Percentiles rank a stretch among this genome's conserved stretches.
These are phyloP conservation scores for Poeciliopsis occidentalis DNA, from an alignment of 2,113 vertebrate genomes.

Conservation along the genomic window DNA sequence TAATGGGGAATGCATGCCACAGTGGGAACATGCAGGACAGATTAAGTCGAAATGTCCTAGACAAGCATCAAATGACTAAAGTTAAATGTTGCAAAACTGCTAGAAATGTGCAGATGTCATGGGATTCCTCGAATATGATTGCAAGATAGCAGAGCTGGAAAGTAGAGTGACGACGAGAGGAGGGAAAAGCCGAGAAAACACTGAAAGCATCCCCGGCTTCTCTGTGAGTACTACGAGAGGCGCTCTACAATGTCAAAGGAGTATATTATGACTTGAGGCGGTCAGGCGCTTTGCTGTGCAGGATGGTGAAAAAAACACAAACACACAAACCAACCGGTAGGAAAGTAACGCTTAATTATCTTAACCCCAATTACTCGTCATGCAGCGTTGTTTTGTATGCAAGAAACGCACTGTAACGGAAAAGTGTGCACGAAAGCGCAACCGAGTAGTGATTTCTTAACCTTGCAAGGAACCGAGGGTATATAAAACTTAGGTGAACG, in stretches of 20 bases:
- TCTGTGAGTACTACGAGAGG: conserved; percentile 65
- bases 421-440: conserved; percentile 20
- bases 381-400: conserved; percentile 29
- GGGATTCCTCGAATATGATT: conserved; percentile 31
- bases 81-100: conserved; percentile 10
- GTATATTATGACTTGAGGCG: conserved; percentile 67
- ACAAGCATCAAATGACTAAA: background rate
- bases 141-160: conserved; percentile 46
- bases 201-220: conserved; percentile 42
- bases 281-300: conserved; percentile 47
- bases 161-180: conserved; percentile 40
- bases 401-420: conserved; percentile 31
- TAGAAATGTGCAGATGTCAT: conserved; percentile 38
- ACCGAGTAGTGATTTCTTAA: conserved; percentile 4
- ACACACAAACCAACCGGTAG: too few species aligned
- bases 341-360: conserved; percentile 41
- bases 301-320: too few species aligned
- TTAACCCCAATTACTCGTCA: conserved; percentile 16
- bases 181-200: conserved; percentile 54
- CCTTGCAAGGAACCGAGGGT: conserved; percentile 5
- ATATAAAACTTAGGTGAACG: conserved; percentile 16
- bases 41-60: conserved; percentile 31
- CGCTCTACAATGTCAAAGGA: conserved; percentile 75
- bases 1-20: conserved; percentile 16
- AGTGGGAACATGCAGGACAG: conserved; percentile 18